Percentiles rank a stretch among this genome's conserved stretches.
These are phyloP conservation scores for Tribolium madens DNA, from an alignment of 1,140 invertebrate genomes.

Conservation along the genomic window DNA sequence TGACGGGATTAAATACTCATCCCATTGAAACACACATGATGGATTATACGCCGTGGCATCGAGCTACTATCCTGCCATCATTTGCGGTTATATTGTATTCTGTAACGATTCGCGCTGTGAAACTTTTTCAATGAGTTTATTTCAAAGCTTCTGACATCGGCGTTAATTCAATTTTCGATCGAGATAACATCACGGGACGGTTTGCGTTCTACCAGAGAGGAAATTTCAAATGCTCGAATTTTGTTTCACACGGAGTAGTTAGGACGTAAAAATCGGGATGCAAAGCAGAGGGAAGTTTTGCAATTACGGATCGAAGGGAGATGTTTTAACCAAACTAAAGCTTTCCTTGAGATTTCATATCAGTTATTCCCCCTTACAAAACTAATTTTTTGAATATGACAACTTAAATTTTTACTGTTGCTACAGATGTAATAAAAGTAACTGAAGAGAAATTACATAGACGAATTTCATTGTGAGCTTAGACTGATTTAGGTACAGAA, in stretches of 20 bases:
- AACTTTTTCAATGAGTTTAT: constrained; percentile 8
- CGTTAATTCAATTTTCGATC: constrained; percentile 16
- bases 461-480: too few relatives aligned
- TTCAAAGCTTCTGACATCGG: neutral
- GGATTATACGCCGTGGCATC: constrained; percentile 56
- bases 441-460: too few relatives aligned
- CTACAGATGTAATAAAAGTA: too few relatives aligned
- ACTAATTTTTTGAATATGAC: too few relatives aligned
- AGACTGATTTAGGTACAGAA: too few relatives aligned
- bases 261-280: neutral
- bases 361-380: too few relatives aligned
- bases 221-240: neutral
- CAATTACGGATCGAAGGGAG: neutral
- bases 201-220: neutral
- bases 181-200: constrained; percentile 5
- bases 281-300: neutral
- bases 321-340: neutral
- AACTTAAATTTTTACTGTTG: too few relatives aligned
- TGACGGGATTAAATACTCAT: constrained; percentile 60
- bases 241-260: neutral
- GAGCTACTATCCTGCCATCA: constrained; percentile 52
- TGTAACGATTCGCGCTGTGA: constrained; percentile 31
- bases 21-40: constrained; percentile 58
- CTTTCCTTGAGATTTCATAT: too few relatives aligned
- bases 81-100: constrained; percentile 48